Evolutionary conservation across 1,140 invertebrate genomes (phyloP), one percentile per base, ranked within the genome.

Genomic region (Bactericera cockerelli): DNA sequence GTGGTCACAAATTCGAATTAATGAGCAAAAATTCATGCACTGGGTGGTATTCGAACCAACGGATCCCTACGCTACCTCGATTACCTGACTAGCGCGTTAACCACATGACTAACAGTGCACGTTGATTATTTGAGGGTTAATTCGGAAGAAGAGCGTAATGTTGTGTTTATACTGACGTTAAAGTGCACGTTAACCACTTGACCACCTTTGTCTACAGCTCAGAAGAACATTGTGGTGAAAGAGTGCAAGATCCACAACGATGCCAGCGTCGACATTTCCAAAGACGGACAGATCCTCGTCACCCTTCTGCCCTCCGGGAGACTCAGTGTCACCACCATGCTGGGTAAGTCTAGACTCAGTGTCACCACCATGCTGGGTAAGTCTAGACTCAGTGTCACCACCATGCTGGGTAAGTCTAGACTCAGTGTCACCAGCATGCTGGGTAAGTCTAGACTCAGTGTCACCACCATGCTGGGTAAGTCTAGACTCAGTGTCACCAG

Each of bases 241-340:
- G 80, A 86, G 67, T 90, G 87, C 70, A 87, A 83, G 68, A 86
- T 93, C 42, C 86, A 89, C 65, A 92, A 90, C 67, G 87, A 91
- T 69, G 86, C 87, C 1, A 89, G 84, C 70, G 83, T 90, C 61
- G 87, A 89, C 68, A 82, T 91, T 60, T 89, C 87, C 0, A 77
- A 78, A 25, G 86, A 91, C 71, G 86, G 87, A 4, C 78, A 78
- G n/a, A 72, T 88, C 25, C 71, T 92, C 26, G 86, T 86, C 1
- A 82, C 87, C 1, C 73, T 90, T 58, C 71, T 87, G 4, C 86
- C 81, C 14, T 76, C 79, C 21, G 78, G 77, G 16, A 73, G 80
- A 28, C 76, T 76, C 63, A 82, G 74, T 73, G 78, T 62, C 70
- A 81, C 79, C 68, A 81, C 74, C 14, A 76, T 75, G 25, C 71